A percentile compares a stretch with the other conserved stretches of the same genome.
These are phyloP conservation scores for Drosophila carrolli DNA, from an alignment of 1,140 invertebrate species.

Conservation along the genomic window DNA sequence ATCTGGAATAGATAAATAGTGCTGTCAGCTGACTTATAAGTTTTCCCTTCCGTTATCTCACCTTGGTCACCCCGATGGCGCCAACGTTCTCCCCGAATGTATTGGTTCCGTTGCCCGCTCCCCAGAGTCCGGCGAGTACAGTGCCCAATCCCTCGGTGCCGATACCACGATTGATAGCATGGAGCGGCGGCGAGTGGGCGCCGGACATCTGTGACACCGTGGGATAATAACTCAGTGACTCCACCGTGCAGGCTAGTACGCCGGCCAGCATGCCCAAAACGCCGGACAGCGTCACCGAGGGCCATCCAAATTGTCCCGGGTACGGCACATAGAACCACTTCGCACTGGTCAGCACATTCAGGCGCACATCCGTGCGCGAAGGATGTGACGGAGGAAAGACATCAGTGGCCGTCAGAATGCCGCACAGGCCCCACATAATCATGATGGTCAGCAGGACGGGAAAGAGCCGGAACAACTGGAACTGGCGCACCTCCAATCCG, in stretches of 20 bases:
- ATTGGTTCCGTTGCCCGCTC: conserved; percentile 94
- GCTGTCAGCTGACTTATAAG: too few species aligned
- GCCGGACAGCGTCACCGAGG: conserved; percentile 88
- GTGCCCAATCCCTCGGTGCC: conserved; percentile 93
- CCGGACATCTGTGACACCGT: conserved; percentile 93
- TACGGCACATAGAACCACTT: conserved; percentile 95
- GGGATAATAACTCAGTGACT: conserved; percentile 95
- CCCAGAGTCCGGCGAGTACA: conserved; percentile 92
- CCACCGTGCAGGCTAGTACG: conserved; percentile 93
- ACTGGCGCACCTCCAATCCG: conserved; percentile 87
- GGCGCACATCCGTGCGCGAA: conserved; percentile 91
- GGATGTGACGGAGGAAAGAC: conserved; percentile 89
- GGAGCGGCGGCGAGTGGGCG: conserved; percentile 92
- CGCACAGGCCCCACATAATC: conserved; percentile 92
- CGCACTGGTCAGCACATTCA: conserved; percentile 89
- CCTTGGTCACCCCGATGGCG: conserved; percentile 91
- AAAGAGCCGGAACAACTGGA: conserved; percentile 92
- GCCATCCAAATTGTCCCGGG: conserved; percentile 94
- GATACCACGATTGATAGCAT: conserved; percentile 95
- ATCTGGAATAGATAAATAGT: conserved; percentile 86
- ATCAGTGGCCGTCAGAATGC: conserved; percentile 89
- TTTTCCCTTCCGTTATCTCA: conserved; percentile 42
- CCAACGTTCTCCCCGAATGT: conserved; percentile 96
- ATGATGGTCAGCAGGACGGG: conserved; percentile 93
- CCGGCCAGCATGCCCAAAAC: conserved; percentile 94